Conservation (phyloP, 2,113 vertebrate genomes). For the Brevimyrus niger region DNA sequence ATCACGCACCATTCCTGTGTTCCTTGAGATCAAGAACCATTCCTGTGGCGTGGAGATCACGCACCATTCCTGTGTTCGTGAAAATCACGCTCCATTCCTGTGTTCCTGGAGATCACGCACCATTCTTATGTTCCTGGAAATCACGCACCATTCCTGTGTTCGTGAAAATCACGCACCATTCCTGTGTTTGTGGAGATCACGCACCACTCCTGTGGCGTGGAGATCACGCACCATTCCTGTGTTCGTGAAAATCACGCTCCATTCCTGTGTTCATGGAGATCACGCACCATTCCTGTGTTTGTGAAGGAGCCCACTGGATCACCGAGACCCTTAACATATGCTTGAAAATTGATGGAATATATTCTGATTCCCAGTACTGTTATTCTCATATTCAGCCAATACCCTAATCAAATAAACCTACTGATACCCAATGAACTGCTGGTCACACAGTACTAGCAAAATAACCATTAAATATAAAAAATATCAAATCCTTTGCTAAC, state of each 20-base stretch:
- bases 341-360: background rate
- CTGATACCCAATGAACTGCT: background rate
- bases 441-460: background rate
- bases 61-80: background rate
- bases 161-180: background rate
- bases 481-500: background rate
- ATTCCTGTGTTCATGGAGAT: background rate
- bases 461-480: background rate
- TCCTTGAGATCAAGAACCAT: background rate
- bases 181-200: background rate
- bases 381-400: background rate
- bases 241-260: background rate
- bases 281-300: background rate
- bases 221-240: background rate
- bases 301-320: background rate
- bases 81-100: background rate
- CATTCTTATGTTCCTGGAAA: background rate
- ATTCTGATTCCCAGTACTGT: background rate
- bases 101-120: background rate
- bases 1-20: background rate
- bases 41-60: background rate
- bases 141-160: background rate
- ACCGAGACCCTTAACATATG: background rate
- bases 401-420: background rate
- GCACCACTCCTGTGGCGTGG: background rate